Evolutionary conservation across 2,797 vertebrate genomes (phyloP), one percentile per base, ranked within the genome.

Genomic region (Phrynocephalus forsythii): DNA sequence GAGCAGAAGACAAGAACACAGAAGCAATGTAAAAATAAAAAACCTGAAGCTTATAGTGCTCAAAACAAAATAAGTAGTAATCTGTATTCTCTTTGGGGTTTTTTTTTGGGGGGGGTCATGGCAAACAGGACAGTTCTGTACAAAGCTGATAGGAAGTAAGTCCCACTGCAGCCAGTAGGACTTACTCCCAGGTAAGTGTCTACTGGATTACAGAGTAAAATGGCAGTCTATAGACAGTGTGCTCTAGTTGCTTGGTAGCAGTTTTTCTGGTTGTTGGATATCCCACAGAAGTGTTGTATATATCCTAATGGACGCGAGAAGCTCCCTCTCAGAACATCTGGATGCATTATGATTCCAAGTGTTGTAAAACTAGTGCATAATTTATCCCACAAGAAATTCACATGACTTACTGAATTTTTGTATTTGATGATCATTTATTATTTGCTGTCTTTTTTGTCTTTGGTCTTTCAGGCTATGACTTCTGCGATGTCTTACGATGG

Each of bases 401-500:
- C 80, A 63, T 80, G 28, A n/a, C 26, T 81, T 48, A 30, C 28
- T 56, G 33, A 75, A 83, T 0, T 72, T 6, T 33, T 56, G 33
- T 63, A 48, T 82, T 56, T 44, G 7, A 79, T 68, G 52, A 60
- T 9, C 6, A 75, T 33, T 56, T n/a, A 6, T 69, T 73, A 9
- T 63, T 26, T 85, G 0, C 86, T 93, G 84, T 94, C 73, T 91
- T 87, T 86, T 26, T 88, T 56, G 9, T 9, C 9, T 68, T 82
- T 13, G 16, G 18, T 44, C 60, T 20, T 81, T 22, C 93, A 99
- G 98, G 98, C 48, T 99, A 99, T 0, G 98, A 99, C 95, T 99
- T 99, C 92, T 97, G 98, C 1, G 98, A 99, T 91, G 98, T 99
- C 7, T 96, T 99, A 79, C 98, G 98, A n/a, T 99, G 98, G 98